phyloP scores from a whole-genome alignment of 1,140 invertebrate genomes.

The Drosophila subpulchrella region DNA sequence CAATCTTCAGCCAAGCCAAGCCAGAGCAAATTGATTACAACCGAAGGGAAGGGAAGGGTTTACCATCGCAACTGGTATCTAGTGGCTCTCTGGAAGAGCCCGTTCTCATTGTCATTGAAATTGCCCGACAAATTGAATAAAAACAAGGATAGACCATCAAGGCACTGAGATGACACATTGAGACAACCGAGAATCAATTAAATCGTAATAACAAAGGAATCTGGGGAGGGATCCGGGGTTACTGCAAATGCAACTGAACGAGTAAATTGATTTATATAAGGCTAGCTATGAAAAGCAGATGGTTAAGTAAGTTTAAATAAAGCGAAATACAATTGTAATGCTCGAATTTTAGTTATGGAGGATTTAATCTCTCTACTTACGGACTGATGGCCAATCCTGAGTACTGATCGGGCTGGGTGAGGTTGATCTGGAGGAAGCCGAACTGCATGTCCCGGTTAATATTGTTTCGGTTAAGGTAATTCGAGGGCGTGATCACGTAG shows the following conservation, averaged over 20 bases:
- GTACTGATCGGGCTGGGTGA: slow-evolving; percentile 91
- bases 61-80: background rate
- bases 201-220: slow-evolving; percentile 63
- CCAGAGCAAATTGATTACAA: slow-evolving; percentile 54
- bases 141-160: slow-evolving; percentile 54
- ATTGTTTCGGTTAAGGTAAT: slow-evolving; percentile 89
- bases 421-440: slow-evolving; percentile 95
- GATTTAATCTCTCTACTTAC: slow-evolving; percentile 86
- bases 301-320: background rate
- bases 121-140: slow-evolving; percentile 76
- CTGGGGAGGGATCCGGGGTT: background rate
- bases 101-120: slow-evolving; percentile 55
- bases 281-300: no score
- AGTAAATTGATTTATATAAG: slow-evolving; percentile 3
- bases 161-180: slow-evolving; percentile 48
- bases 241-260: slow-evolving; percentile 3
- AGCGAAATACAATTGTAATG: background rate
- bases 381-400: slow-evolving; percentile 90
- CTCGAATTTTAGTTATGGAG: no score
- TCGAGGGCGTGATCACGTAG: slow-evolving; percentile 89
- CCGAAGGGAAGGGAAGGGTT: slow-evolving; percentile 17
- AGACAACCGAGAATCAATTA: slow-evolving; percentile 67
- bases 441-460: slow-evolving; percentile 91
- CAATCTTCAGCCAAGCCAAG: slow-evolving; percentile 41
- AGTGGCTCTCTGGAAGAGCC: slow-evolving; percentile 5